A percentile compares a stretch with the other conserved stretches of the same genome.
Evolutionary conservation across 2,113 vertebrate genomes (phyloP).

Genomic region (Passer montanus): DNA sequence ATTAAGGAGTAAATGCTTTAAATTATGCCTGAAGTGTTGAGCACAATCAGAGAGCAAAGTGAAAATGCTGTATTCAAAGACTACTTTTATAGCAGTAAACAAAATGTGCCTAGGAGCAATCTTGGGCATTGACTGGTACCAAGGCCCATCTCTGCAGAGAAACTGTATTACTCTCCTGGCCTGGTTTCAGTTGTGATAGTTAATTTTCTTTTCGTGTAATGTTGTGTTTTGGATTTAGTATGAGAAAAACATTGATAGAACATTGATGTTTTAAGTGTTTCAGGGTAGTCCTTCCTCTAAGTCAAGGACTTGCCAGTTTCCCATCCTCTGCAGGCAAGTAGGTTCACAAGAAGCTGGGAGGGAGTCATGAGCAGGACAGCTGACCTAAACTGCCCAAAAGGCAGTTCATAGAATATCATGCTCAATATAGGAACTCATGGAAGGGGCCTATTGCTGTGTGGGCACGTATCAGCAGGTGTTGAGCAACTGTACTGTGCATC

Average conservation of each 20-base stretch:
- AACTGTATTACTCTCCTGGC: neutral
- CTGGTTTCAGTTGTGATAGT: neutral
- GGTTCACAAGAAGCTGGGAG: neutral
- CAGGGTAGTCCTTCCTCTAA: neutral
- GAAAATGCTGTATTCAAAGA: neutral
- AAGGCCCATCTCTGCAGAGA: neutral
- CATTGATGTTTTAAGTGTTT: neutral
- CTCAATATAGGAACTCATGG: fast-evolving
- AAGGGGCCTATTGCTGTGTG: neutral
- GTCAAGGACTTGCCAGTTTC: neutral
- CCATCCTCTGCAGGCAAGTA: neutral
- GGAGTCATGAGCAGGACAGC: neutral
- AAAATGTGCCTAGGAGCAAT: neutral
- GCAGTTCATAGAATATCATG: neutral
- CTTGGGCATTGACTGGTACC: neutral
- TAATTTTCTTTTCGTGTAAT: neutral
- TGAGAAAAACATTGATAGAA: neutral
- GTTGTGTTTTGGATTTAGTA: neutral
- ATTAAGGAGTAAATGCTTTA: neutral
- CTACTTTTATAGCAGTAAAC: neutral
- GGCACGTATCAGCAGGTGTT: neutral
- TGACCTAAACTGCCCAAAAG: neutral
- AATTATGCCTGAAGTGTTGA: neutral
- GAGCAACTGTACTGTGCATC: neutral
- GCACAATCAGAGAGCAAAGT: neutral